phyloP scores from a whole-genome alignment of 2,888 invertebrate species.

The Vanessa cardui region DNA sequence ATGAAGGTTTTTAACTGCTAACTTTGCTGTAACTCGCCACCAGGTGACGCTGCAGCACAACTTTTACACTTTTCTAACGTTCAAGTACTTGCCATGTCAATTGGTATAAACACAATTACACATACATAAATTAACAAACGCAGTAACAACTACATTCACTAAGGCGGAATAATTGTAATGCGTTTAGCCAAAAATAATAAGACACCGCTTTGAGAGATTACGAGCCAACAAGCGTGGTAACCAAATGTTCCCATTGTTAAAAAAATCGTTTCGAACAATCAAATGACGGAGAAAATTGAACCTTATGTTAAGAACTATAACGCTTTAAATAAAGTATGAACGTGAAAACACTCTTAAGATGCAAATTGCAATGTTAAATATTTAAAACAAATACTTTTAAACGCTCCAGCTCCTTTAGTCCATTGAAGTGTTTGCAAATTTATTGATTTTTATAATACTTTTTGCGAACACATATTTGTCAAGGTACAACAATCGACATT shows the following conservation, averaged over 20 bases:
- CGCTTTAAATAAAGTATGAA: not conserved
- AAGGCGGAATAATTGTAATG: not conserved
- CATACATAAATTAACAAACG: too few species aligned
- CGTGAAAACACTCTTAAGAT: not conserved
- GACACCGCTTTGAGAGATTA: not conserved
- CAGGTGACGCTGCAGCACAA: too few species aligned
- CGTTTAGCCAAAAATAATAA: conserved; percentile 4
- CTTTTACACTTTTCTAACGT: too few species aligned
- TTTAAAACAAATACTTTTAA: conserved; percentile 14
- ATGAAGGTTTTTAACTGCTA: too few species aligned
- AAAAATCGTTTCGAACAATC: not conserved
- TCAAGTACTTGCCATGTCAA: too few species aligned
- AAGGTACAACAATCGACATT: not conserved
- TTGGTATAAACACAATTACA: too few species aligned
- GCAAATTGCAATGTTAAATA: conserved; percentile 1
- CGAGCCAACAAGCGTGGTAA: conserved; percentile 4
- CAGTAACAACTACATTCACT: not conserved
- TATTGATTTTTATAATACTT: not conserved
- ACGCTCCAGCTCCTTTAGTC: conserved; percentile 5
- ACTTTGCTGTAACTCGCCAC: too few species aligned
- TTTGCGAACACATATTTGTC: not conserved
- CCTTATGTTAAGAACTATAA: not conserved
- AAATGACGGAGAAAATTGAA: not conserved
- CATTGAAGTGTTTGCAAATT: not conserved
- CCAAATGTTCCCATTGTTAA: not conserved